A percentile compares a stretch with the other conserved stretches of the same genome.
Evolutionary conservation across 1,140 invertebrate genomes (phyloP).

Genomic region (Spodoptera litura): DNA sequence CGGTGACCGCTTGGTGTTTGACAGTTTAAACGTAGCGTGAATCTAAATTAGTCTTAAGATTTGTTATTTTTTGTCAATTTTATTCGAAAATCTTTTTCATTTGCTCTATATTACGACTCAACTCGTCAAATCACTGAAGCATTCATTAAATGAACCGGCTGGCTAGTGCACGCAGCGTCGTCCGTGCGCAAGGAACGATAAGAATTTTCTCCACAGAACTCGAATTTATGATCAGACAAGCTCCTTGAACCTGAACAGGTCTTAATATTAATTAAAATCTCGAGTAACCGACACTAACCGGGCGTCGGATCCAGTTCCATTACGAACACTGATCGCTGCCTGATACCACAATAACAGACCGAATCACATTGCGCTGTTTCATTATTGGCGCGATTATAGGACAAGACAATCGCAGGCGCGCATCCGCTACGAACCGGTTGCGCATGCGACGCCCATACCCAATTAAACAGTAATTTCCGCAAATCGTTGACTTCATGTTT

Average conservation of each 20-base stretch:
- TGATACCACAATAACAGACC: slow-evolving; percentile 35
- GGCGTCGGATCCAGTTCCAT: slow-evolving; percentile 26
- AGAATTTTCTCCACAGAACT: slow-evolving; percentile 9
- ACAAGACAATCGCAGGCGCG: slow-evolving; percentile 18
- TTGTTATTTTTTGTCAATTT: background rate
- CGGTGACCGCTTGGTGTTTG: too few relatives aligned
- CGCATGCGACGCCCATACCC: slow-evolving; percentile 49
- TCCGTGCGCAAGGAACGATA: slow-evolving; percentile 18
- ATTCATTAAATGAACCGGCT: background rate
- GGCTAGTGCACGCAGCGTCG: background rate
- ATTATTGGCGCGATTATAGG: slow-evolving; percentile 29
- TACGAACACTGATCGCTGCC: slow-evolving; percentile 8
- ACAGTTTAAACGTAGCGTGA: background rate
- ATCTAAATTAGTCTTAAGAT: background rate
- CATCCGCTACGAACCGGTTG: slow-evolving; percentile 45
- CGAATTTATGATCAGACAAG: slow-evolving; percentile 40
- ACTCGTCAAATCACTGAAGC: slow-evolving; percentile 10
- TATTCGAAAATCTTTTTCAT: background rate
- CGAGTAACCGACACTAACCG: background rate
- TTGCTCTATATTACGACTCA: background rate
- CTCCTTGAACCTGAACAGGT: slow-evolving; percentile 36
- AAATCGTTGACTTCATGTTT: slow-evolving; percentile 46
- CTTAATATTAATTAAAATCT: slow-evolving; percentile 44
- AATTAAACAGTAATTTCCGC: slow-evolving; percentile 58
- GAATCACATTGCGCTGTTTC: slow-evolving; percentile 4